Evolutionary conservation across 2,797 vertebrate genomes (phyloP).

Genomic region (Diceros bicornis): DNA sequence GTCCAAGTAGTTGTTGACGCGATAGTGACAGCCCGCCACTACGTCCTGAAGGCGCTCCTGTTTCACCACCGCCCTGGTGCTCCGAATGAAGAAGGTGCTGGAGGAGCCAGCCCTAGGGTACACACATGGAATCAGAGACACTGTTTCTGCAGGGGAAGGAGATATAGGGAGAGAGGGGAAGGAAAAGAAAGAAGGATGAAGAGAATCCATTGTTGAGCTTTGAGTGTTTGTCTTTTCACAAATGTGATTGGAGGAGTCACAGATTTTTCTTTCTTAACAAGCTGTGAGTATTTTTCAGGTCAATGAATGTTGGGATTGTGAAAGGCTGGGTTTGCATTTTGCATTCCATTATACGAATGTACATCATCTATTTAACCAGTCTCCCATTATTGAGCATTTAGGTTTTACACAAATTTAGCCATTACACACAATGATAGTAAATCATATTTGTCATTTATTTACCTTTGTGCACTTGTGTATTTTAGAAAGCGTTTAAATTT

Average conservation of each 20-base stretch:
- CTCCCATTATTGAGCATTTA: background rate
- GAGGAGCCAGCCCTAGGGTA: background rate
- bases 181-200: no score
- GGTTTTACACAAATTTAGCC: background rate
- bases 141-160: fast-evolving
- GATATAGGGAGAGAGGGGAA: background rate
- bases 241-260: background rate
- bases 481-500: background rate
- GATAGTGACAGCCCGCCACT: background rate
- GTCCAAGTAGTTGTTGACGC: constrained; percentile 31
- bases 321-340: no score
- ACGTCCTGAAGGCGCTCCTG: background rate
- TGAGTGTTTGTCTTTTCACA: no score
- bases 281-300: background rate
- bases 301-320: no score
- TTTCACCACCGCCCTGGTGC: background rate
- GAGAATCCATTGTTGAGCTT: background rate
- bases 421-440: background rate
- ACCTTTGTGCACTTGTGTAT: background rate
- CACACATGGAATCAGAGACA: background rate
- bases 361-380: background rate
- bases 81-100: background rate
- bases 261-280: background rate
- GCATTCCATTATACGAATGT: no score
- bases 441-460: background rate